Evolutionary conservation across 2,113 vertebrate species (phyloP), one percentile per base, ranked within the genome.

Genomic region (Asarcornis scutulata): DNA sequence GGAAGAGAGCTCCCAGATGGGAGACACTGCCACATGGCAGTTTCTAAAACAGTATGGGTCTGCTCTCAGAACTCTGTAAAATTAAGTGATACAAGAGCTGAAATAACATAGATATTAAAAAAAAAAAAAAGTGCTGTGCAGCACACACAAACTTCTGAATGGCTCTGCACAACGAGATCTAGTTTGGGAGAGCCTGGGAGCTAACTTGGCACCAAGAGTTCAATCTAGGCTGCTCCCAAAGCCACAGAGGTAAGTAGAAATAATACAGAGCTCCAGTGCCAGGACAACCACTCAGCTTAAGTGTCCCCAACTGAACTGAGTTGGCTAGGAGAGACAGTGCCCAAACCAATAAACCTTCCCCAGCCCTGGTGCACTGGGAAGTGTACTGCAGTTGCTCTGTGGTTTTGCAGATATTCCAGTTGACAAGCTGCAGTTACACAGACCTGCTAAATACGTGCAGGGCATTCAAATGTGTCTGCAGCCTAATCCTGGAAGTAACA

Each of bases 301-400:
- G 48, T 1, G 22, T 16, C 40, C 31, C 25, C 73, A 13, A 4
- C n/a, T 13, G 55, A 38, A 29, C 5, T 2, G 29, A 21, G 66
- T 34, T 38, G 29, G 34, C 55, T 68, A 17, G 21, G 6, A 38
- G 31, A 0, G 2, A 29, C 1, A 53, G 44, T 1, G 2, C 46
- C 55, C 34, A 13, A 40, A 40, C 0, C 5, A 22, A 34, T 6
- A 31, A 34, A 4, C n/a, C 48, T n/a, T 6, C 27, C 62, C 26
- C 40, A 4, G 4, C n/a, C n/a, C 1, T 1, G 15, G 42, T 2
- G 42, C 3, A 6, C 40, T 6, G 62, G n/a, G 46, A 34, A 1
- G 23, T 0, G 5, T 3, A 3, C 38, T 6, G 27, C 77, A 32
- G 36, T 5, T 2, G 17, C 50, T 21, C 50, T 11, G 68, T 13